Conservation (phyloP, 2,888 invertebrate species). For the Portevinia maculata region DNA sequence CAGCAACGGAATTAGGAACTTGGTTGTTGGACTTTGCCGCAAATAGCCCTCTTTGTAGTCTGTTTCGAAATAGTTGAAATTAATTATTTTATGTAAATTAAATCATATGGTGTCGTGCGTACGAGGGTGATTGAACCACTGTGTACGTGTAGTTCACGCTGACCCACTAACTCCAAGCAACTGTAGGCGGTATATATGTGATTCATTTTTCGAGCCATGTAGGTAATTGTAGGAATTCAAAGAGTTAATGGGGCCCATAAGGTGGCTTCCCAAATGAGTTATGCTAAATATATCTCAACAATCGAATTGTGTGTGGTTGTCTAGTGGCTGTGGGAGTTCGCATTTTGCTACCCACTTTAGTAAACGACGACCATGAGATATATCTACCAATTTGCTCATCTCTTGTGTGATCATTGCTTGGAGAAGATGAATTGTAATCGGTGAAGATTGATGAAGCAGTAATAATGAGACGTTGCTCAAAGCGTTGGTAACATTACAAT, state of each 20-base stretch:
- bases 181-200: constrained; percentile 38
- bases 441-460: not conserved
- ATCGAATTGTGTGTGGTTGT: not conserved
- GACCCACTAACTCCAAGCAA: constrained; percentile 47
- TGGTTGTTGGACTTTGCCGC: constrained; percentile 40
- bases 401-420: not conserved
- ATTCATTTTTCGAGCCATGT: constrained; percentile 24
- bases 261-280: constrained; percentile 48
- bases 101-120: constrained; percentile 41
- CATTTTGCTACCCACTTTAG: not conserved
- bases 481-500: too few species aligned
- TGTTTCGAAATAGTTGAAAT: constrained; percentile 54
- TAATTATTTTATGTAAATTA: constrained; percentile 73
- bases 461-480: too few species aligned
- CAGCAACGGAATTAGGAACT: constrained; percentile 43
- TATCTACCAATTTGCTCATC: constrained; percentile 1
- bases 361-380: constrained; percentile 2
- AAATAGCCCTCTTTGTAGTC: constrained; percentile 27
- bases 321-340: not conserved
- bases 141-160: constrained; percentile 20
- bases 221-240: constrained; percentile 51
- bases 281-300: constrained; percentile 19
- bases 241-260: constrained; percentile 57
- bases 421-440: not conserved
- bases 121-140: constrained; percentile 45